Evolutionary conservation across 2,797 vertebrate genomes (phyloP).

Genomic region (Parotocinclus haroldoi): DNA sequence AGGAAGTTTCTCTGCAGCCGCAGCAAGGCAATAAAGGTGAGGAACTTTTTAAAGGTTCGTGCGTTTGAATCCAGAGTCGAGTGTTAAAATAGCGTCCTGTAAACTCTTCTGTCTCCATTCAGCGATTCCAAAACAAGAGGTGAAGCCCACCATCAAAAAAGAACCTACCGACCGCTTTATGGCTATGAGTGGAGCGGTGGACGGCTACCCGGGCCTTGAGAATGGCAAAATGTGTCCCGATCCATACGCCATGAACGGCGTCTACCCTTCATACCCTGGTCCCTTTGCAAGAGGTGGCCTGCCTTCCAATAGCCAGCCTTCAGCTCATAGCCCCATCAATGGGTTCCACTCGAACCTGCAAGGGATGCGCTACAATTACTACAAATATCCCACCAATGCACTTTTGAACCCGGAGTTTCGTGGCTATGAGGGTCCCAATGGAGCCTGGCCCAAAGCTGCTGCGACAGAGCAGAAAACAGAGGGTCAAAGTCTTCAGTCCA

Average conservation of each 20-base stretch:
- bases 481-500: slow-evolving; percentile 76
- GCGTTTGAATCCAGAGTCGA: background rate
- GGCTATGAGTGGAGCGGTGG: slow-evolving; percentile 83
- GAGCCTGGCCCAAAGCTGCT: slow-evolving; percentile 66
- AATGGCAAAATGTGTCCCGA: slow-evolving; percentile 80
- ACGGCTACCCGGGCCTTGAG: slow-evolving; percentile 85
- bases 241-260: slow-evolving; percentile 82
- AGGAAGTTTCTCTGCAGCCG: slow-evolving; percentile 61
- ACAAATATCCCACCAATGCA: slow-evolving; percentile 82
- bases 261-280: slow-evolving; percentile 86
- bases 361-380: slow-evolving; percentile 83
- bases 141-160: slow-evolving; percentile 82
- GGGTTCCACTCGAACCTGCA: slow-evolving; percentile 89
- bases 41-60: background rate
- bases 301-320: slow-evolving; percentile 73
- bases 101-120: slow-evolving; percentile 9
- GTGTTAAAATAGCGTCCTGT: no score
- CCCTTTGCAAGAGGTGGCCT: slow-evolving; percentile 94
- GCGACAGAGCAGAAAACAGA: slow-evolving; percentile 82
- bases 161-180: slow-evolving; percentile 77
- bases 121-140: slow-evolving; percentile 82
- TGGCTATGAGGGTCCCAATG: slow-evolving; percentile 75
- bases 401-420: slow-evolving; percentile 86
- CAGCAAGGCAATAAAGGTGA: slow-evolving; percentile 73
- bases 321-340: slow-evolving; percentile 75